These are phyloP conservation scores for Cryptus armator DNA, from an alignment of 2,888 invertebrate species.

Conservation along the genomic window DNA sequence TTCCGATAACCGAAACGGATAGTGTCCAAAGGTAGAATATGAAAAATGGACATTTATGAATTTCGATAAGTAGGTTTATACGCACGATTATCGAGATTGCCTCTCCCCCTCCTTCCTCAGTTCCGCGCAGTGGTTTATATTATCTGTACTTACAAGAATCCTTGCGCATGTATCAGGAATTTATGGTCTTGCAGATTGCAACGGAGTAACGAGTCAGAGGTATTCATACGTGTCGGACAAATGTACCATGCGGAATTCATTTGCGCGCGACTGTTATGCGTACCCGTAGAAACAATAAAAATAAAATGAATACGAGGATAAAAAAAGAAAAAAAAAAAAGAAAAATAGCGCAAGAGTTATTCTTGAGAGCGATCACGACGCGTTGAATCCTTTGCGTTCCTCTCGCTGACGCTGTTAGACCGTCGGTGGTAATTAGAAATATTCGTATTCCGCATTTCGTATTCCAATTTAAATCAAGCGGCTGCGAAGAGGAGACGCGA, in stretches of 20 bases:
- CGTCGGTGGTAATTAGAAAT: slow-evolving; percentile 78
- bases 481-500: slow-evolving; percentile 64
- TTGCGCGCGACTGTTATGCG: slow-evolving; percentile 43
- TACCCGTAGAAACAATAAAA: slow-evolving; percentile 27
- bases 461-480: slow-evolving; percentile 81
- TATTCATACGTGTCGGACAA: slow-evolving; percentile 24
- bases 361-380: slow-evolving; percentile 32
- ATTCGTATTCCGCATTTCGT: slow-evolving; percentile 74
- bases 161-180: slow-evolving; percentile 51
- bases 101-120: not conserved
- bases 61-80: slow-evolving; percentile 18
- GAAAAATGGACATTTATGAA: slow-evolving; percentile 9
- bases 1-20: slow-evolving; percentile 3
- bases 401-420: slow-evolving; percentile 61
- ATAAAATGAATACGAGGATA: slow-evolving; percentile 1
- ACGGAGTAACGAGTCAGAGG: slow-evolving; percentile 20
- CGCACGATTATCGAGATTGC: slow-evolving; percentile 22
- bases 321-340: slow-evolving; percentile 26
- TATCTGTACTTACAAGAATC: slow-evolving; percentile 41
- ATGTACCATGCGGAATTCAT: slow-evolving; percentile 24
- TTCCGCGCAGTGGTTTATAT: slow-evolving; percentile 37
- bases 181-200: slow-evolving; percentile 49
- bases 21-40: not conserved
- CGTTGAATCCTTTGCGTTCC: slow-evolving; percentile 39
- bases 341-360: slow-evolving; percentile 44